Evolutionary conservation across 2,888 invertebrate genomes (phyloP), one percentile per base, ranked within the genome.

Genomic region (Dermolepida albohirtum): DNA sequence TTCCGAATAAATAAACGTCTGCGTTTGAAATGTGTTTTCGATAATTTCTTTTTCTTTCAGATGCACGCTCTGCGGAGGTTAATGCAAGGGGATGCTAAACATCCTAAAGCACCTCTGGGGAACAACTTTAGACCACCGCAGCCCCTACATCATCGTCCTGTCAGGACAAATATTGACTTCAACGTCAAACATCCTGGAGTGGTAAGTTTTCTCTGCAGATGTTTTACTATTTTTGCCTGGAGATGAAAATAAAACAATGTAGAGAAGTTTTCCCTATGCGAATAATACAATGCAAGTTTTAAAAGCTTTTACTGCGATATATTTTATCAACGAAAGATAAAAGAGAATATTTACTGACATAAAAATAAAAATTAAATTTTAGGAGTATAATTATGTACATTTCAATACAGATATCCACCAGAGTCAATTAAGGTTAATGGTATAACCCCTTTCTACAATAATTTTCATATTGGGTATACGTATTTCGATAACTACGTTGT

Each of bases 121-220:
- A 96, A 96, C 87, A 98, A 98, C 87, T 96, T 93, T 85, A 89
- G 98, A 79, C 97, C 97, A 68, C 92, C 95, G 55, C 96, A 96
- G 84, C 93, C 95, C 64, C 88, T 97, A 71, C 93, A 97, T 85
- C 95, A 97, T 85, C 90, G 98, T 76, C 93, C 97, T 67, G 91
- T 98, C 74, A 88, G 98, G 83, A 98, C 98, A 76, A 98, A 98
- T 86, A 98, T 98, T 84, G 96, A 98, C 86, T 97, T 97, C 85
- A 93, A 92, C 83, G 88, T 91, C 79, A 92, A 90, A 87, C 90
- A 92, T 74, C 80, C 80, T 87, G 90, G 90, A 76, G 80, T 80
- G 74, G 84, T 84, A 79, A 67, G 69, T 69, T 65, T 68, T 57
- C 68, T 29, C 49, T 64, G 44, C 54, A 63, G 63, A 69, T 66